Evolutionary conservation across 1,140 invertebrate species (phyloP).

Genomic region (Manduca sexta): DNA sequence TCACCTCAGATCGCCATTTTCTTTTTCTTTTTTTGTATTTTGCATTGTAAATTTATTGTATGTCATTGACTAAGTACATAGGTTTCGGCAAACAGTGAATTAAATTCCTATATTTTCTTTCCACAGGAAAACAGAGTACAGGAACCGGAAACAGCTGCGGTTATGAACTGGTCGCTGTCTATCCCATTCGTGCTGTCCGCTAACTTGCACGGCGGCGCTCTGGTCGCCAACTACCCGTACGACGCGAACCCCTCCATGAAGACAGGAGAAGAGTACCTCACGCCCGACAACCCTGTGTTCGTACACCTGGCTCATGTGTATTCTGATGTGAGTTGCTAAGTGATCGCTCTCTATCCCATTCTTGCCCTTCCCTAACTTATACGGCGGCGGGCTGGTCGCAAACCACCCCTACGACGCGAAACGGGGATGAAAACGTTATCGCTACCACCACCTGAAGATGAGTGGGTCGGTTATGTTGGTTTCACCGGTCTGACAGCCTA

Average conservation of each 20-base stretch:
- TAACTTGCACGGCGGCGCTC: slow-evolving; percentile 95
- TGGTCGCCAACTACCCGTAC: slow-evolving; percentile 96
- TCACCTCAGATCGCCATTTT: too few species aligned
- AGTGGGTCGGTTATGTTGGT: too few species aligned
- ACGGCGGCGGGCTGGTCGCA: too few species aligned
- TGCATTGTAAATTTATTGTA: too few species aligned
- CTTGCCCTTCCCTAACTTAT: too few species aligned
- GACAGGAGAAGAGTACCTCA: slow-evolving; percentile 70
- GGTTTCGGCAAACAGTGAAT: neutral
- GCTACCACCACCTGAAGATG: too few species aligned
- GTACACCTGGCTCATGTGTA: slow-evolving; percentile 87
- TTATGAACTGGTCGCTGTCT: slow-evolving; percentile 92
- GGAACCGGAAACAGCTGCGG: slow-evolving; percentile 90
- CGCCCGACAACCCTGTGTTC: slow-evolving; percentile 91
- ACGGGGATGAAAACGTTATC: too few species aligned
- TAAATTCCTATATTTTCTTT: neutral
- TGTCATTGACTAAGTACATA: too few species aligned
- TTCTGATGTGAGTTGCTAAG: slow-evolving; percentile 77
- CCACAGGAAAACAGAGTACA: slow-evolving; percentile 76
- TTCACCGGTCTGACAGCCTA: too few species aligned
- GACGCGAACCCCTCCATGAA: slow-evolving; percentile 78
- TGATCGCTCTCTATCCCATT: too few species aligned
- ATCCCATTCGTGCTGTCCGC: slow-evolving; percentile 96
- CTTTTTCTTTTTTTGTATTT: too few species aligned
- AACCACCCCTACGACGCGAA: too few species aligned